These are phyloP conservation scores for Candoia aspera DNA, from an alignment of 2,113 vertebrate genomes.

Conservation along the genomic window DNA sequence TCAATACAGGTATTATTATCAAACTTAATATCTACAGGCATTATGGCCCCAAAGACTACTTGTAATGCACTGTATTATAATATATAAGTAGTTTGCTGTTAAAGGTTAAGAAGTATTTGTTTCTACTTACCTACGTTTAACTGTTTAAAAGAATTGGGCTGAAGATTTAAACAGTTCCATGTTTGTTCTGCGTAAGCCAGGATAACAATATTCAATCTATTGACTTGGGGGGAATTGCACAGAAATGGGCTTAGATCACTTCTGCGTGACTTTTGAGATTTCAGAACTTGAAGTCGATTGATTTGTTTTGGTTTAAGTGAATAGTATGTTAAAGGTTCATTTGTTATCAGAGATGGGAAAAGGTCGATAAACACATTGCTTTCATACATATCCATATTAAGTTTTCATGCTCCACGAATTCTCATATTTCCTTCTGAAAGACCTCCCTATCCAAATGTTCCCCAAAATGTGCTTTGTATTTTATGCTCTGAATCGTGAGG, in stretches of 20 bases:
- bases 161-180: slow-evolving; percentile 35
- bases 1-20: slow-evolving; percentile 62
- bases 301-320: neutral
- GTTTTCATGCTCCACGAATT: neutral
- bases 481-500: neutral
- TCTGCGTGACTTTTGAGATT: neutral
- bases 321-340: neutral
- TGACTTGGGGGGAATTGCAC: neutral
- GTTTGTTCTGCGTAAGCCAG: slow-evolving; percentile 45
- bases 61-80: slow-evolving; percentile 54
- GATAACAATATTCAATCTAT: neutral
- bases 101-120: slow-evolving; percentile 56
- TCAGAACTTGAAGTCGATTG: neutral
- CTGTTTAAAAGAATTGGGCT: slow-evolving; percentile 34
- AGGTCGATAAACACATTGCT: neutral
- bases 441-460: neutral
- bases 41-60: slow-evolving; percentile 61
- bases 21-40: slow-evolving; percentile 63
- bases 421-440: neutral
- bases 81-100: slow-evolving; percentile 60
- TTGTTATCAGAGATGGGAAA: neutral
- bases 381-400: neutral
- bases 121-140: slow-evolving; percentile 59
- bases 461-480: neutral
- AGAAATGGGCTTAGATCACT: neutral